Evolutionary conservation across 2,888 invertebrate species (phyloP).

Genomic region (Pterobdella sp.): DNA sequence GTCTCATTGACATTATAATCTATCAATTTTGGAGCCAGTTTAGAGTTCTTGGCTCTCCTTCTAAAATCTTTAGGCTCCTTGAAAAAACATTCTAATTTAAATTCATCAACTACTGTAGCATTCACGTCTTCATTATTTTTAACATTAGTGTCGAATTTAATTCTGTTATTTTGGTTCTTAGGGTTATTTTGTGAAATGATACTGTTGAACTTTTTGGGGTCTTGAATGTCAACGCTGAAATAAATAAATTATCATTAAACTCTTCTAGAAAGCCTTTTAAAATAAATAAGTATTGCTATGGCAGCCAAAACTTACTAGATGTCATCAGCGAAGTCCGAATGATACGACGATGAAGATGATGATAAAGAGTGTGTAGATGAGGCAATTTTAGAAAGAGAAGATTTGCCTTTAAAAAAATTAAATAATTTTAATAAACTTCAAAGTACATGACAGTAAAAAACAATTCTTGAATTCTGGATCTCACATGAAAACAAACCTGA

Average conservation of each 20-base stretch:
- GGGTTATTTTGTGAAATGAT: neutral
- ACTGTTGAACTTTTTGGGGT: neutral
- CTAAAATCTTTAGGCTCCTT: neutral
- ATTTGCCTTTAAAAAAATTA: neutral
- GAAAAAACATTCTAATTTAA: neutral
- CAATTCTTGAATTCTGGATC: neutral
- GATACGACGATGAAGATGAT: neutral
- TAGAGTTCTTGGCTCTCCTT: constrained; percentile 4
- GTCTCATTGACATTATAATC: neutral
- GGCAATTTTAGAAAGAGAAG: neutral
- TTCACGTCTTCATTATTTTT: neutral
- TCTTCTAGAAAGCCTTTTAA: neutral
- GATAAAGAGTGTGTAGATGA: neutral
- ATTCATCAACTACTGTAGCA: neutral
- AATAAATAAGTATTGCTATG: neutral
- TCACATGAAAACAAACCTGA: neutral
- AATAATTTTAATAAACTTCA: neutral
- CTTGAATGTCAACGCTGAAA: constrained; percentile 1
- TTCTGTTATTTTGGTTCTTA: neutral
- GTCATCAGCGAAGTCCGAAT: neutral
- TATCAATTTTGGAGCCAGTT: neutral
- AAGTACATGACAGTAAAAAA: neutral
- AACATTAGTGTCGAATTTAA: neutral
- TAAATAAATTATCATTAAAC: too few species aligned
- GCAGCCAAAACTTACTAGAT: neutral